phyloP scores from a whole-genome alignment of 2,113 vertebrate species.

The Cichladusa arquata region DNA sequence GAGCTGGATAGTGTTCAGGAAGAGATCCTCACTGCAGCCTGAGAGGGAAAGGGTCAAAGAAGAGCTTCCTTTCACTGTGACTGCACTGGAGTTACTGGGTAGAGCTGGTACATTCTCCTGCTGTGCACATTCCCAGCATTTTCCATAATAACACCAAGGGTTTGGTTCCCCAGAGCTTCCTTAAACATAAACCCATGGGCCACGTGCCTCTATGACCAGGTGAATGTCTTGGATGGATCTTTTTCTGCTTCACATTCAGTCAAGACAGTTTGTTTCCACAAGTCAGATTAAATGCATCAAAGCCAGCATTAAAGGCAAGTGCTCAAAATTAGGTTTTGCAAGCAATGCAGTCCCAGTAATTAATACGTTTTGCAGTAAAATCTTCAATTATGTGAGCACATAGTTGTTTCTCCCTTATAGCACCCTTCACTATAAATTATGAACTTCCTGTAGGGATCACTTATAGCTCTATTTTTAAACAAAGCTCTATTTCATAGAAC shows the following conservation, averaged over 20 bases:
- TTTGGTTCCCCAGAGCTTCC: background rate
- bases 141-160: background rate
- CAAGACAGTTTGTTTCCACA: background rate
- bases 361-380: background rate
- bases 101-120: background rate
- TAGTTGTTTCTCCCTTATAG: background rate
- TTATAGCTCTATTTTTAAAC: background rate
- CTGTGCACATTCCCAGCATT: background rate
- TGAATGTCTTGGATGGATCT: background rate
- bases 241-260: background rate
- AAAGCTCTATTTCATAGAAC: background rate
- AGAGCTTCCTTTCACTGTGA: background rate
- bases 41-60: background rate
- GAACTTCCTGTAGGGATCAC: background rate
- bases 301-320: background rate
- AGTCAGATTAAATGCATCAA: background rate
- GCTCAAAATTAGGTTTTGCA: background rate
- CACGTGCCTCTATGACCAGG: rapidly evolving
- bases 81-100: background rate
- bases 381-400: background rate
- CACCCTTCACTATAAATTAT: background rate
- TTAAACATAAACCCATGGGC: background rate
- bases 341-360: background rate
- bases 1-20: slow-evolving; percentile 80
- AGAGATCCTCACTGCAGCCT: slow-evolving; percentile 83